These are phyloP conservation scores for Choristoneura fumiferana DNA, from an alignment of 1,140 invertebrate species.

Conservation along the genomic window DNA sequence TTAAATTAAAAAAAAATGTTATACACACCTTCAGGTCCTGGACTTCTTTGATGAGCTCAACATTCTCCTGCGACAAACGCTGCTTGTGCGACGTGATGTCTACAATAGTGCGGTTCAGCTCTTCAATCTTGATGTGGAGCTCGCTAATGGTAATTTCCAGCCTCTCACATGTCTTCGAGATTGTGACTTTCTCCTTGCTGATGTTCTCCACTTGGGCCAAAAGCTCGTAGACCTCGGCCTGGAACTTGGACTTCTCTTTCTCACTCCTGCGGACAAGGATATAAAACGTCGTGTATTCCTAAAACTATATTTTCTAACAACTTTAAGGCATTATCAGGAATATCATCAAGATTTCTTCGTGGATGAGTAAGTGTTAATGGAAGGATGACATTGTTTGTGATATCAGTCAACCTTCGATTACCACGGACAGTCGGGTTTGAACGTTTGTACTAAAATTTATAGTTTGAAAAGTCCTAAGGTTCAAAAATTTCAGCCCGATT, in stretches of 20 bases:
- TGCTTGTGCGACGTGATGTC: conserved; percentile 96
- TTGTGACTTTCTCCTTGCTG: conserved; percentile 93
- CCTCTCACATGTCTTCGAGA: conserved; percentile 93
- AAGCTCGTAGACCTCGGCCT: conserved; percentile 97
- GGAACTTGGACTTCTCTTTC: conserved; percentile 97
- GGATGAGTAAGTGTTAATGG: neutral
- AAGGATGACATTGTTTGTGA: too few species aligned
- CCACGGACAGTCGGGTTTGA: too few species aligned
- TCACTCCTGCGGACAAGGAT: conserved; percentile 86
- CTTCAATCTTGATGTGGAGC: conserved; percentile 95
- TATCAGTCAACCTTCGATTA: too few species aligned
- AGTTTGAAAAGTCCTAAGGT: too few species aligned
- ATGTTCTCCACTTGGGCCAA: conserved; percentile 94
- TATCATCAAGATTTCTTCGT: too few species aligned
- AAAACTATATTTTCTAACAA: too few species aligned
- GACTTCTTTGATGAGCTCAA: conserved; percentile 95
- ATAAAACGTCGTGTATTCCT: conserved; percentile 30
- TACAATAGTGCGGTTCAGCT: conserved; percentile 95
- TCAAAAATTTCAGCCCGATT: too few species aligned
- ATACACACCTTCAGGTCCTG: conserved; percentile 92
- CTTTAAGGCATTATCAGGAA: too few species aligned
- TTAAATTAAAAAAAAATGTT: too few species aligned
- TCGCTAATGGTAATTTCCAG: conserved; percentile 94
- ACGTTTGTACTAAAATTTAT: too few species aligned
- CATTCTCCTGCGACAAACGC: conserved; percentile 93